Conservation (phyloP, 2,113 vertebrate species). For the Mormoops blainvillei region DNA sequence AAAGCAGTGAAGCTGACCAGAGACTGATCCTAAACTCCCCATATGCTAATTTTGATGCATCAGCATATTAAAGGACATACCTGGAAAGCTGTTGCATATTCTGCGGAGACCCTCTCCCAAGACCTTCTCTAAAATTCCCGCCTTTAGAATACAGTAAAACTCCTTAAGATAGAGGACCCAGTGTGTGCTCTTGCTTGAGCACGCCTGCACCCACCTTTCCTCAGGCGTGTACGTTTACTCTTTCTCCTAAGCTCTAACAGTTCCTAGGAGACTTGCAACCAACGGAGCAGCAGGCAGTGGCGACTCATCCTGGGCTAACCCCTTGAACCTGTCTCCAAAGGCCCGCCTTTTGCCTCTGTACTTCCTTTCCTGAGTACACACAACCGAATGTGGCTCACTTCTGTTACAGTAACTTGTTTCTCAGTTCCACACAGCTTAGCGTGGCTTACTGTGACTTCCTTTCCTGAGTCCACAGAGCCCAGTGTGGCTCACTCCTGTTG, state of each 20-base stretch:
- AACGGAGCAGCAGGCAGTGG: background rate
- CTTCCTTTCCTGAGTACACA: background rate
- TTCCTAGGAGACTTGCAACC: background rate
- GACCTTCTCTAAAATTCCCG: background rate
- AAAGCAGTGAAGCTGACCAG: background rate
- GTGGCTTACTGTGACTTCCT: background rate
- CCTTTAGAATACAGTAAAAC: background rate
- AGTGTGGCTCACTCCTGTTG: background rate
- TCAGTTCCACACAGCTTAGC: background rate
- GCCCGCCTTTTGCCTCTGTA: background rate
- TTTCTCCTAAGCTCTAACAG: background rate
- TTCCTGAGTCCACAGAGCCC: background rate
- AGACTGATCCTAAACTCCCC: background rate
- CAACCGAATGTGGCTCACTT: background rate
- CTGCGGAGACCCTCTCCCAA: background rate
- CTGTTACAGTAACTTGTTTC: background rate
- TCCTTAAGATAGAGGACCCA: background rate
- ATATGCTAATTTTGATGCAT: background rate
- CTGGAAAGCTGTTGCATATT: background rate
- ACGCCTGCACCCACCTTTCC: background rate
- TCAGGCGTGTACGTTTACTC: background rate
- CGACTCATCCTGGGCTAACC: background rate
- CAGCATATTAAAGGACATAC: background rate
- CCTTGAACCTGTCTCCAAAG: background rate
- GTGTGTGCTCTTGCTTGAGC: background rate